Evolutionary conservation across 2,113 vertebrate species (phyloP).

Genomic region (Phycodurus eques): DNA sequence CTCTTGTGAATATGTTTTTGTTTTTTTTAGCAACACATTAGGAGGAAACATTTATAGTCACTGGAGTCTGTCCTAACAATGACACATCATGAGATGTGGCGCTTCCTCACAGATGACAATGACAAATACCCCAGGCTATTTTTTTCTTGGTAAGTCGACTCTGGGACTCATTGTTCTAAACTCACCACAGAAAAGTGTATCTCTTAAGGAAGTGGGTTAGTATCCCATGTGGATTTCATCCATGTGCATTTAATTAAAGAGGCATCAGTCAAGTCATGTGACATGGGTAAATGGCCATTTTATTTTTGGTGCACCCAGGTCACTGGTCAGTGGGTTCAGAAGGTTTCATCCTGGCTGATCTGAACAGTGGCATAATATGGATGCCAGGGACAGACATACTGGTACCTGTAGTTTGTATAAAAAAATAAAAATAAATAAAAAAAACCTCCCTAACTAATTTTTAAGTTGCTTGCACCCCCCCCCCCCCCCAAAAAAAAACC

Average conservation of each 20-base stretch:
- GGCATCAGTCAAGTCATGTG: not conserved
- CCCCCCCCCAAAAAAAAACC: too few species aligned
- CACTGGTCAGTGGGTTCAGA: too few species aligned
- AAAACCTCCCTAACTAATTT: too few species aligned
- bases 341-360: not conserved
- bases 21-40: slow-evolving; percentile 12
- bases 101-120: slow-evolving; percentile 60
- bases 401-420: too few species aligned
- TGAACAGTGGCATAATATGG: not conserved
- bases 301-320: not conserved
- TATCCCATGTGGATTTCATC: slow-evolving; percentile 51
- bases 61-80: slow-evolving; percentile 27
- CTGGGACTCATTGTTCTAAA: slow-evolving; percentile 59
- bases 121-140: slow-evolving; percentile 57
- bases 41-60: slow-evolving; percentile 24
- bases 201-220: slow-evolving; percentile 63
- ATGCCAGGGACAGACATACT: too few species aligned
- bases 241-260: slow-evolving; percentile 12
- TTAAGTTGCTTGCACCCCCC: not conserved
- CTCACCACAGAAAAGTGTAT: slow-evolving; percentile 36
- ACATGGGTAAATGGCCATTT: not conserved
- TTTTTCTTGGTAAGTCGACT: slow-evolving; percentile 37
- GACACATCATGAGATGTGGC: slow-evolving; percentile 48
- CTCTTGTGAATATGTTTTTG: slow-evolving; percentile 7
- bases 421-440: too few species aligned